These are phyloP conservation scores for Pempheris klunzingeri DNA, from an alignment of 2,797 vertebrate genomes.

Conservation along the genomic window DNA sequence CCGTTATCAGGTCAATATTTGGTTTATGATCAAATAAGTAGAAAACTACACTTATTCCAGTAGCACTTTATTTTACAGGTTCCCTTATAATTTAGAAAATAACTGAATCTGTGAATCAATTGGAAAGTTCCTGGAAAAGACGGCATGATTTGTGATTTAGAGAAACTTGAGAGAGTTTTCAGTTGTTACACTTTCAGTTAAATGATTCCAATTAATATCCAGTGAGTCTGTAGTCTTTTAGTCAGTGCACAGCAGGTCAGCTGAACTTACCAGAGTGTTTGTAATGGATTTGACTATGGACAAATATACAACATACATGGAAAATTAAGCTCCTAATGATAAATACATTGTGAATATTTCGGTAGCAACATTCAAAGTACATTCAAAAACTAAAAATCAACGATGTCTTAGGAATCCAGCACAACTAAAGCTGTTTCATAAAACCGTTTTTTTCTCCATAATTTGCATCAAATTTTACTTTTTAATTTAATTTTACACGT, in stretches of 20 bases:
- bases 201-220: neutral
- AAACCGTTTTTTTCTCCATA: neutral
- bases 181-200: neutral
- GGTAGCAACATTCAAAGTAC: neutral
- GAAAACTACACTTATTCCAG: neutral
- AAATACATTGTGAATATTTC: neutral
- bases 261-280: neutral
- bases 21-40: no score
- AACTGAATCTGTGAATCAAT: neutral
- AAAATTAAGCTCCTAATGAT: neutral
- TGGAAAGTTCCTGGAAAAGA: neutral
- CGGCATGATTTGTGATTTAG: neutral
- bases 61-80: neutral
- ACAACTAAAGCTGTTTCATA: neutral
- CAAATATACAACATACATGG: neutral
- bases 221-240: neutral
- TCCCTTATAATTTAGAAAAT: neutral
- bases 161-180: neutral
- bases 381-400: neutral
- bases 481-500: no score
- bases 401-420: neutral
- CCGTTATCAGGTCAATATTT: neutral
- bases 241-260: neutral
- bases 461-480: neutral
- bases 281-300: neutral